Evolutionary conservation across 2,888 invertebrate species (phyloP), one percentile per base, ranked within the genome.

Genomic region (Oxytorus armatus): DNA sequence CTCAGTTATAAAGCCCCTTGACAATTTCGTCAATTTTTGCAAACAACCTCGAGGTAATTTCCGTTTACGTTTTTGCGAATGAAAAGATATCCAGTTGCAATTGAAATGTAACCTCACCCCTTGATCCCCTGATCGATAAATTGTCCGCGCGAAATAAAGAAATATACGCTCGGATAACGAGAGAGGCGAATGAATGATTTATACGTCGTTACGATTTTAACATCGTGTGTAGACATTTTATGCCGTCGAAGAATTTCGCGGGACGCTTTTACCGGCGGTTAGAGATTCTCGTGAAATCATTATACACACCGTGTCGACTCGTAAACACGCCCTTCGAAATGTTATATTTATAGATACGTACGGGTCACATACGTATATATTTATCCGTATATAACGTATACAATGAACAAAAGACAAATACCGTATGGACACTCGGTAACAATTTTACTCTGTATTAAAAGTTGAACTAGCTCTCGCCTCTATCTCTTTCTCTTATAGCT

Each of bases 261-360:
- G 55, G 61, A 4, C 68, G n/a, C 39, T 23, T 44, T 61, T 57
- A 29, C 25, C 11, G 42, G 55, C 42, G 16, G 51, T 16, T 25
- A 10, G 53, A 33, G 57, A 49, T 74, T 65, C 39, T 61, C 39
- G 18, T 29, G 14, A n/a, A 53, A 68, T 68, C 53, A 39, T 68
- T 53, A 68, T 42, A 44, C 16, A 16, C 23, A 33, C 18, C 42
- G 3, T 14, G 51, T 44, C 29, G 39, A 39, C 73, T 66, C 57
- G 59, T 72, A 72, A 72, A 69, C 61, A 36, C 69, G 79, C 59
- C 75, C 75, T 75, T 75, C 69, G 63, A 55, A 65, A 75, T 51
- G 21, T 70, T 51, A 53, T 63, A 63, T 75, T 69, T 65, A 59
- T 65, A 65, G 65, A 70, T 79, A 74, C 14, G 59, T 47, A 29